phyloP scores from a whole-genome alignment of 2,797 vertebrate species.

The Spondyliosoma cantharus region DNA sequence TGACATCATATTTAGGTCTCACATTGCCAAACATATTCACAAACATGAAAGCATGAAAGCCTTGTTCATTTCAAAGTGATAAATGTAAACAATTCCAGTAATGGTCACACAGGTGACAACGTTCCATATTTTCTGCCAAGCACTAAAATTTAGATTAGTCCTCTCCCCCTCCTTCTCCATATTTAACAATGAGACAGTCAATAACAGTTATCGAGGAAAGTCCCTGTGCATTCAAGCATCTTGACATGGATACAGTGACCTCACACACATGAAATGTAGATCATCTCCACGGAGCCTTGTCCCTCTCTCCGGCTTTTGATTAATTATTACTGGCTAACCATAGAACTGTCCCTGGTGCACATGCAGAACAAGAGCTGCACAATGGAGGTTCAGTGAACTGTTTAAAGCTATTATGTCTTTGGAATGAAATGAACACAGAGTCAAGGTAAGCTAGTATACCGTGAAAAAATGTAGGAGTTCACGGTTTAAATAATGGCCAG shows the following conservation, averaged over 20 bases:
- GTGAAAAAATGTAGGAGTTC: constrained; percentile 51
- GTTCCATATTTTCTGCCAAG: constrained; percentile 15
- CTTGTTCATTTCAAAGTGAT: constrained; percentile 1
- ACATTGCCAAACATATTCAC: neutral
- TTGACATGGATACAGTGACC: constrained; percentile 48
- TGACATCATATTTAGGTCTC: neutral
- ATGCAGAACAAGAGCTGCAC: constrained; percentile 72
- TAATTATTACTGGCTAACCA: constrained; percentile 68
- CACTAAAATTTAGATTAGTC: constrained; percentile 24
- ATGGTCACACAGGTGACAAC: neutral
- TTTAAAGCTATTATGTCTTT: constrained; percentile 77
- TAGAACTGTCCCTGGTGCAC: constrained; percentile 65
- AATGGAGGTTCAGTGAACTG: constrained; percentile 73
- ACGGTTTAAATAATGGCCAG: constrained; percentile 41
- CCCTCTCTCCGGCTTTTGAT: constrained; percentile 61
- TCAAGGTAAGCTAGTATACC: constrained; percentile 41
- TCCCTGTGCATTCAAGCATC: constrained; percentile 44
- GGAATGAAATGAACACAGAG: constrained; percentile 71
- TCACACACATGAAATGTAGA: constrained; percentile 56
- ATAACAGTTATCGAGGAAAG: constrained; percentile 43
- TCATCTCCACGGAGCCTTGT: constrained; percentile 53
- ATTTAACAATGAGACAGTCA: constrained; percentile 42
- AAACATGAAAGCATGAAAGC: neutral
- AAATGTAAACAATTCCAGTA: constrained; percentile 1
- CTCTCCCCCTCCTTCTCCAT: constrained; percentile 2